Evolutionary conservation across 2,113 vertebrate genomes (phyloP).

Genomic region (Brienomyrus brachyistius): DNA sequence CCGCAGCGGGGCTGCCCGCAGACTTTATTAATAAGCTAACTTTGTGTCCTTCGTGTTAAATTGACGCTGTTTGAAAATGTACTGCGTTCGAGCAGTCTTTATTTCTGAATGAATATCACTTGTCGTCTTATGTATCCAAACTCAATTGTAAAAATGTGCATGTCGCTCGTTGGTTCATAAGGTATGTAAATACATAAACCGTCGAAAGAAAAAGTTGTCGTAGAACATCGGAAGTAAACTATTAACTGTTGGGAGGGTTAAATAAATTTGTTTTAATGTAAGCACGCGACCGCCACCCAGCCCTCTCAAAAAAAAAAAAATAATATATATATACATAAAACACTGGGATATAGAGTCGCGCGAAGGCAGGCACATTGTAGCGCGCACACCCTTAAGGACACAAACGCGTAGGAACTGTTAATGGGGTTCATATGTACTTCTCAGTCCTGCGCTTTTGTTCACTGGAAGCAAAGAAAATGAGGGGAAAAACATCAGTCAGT

Average conservation of each 20-base stretch:
- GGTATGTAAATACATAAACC: neutral
- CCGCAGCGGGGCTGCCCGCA: neutral
- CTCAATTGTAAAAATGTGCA: neutral
- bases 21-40: neutral
- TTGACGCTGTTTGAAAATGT: neutral
- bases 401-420: neutral
- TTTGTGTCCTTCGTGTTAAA: neutral
- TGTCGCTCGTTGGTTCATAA: neutral
- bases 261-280: neutral
- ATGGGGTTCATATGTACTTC: neutral
- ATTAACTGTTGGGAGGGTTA: neutral
- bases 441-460: neutral
- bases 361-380: constrained; percentile 1
- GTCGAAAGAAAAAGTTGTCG: neutral
- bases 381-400: neutral
- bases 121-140: neutral
- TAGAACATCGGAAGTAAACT: neutral
- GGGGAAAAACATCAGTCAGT: neutral
- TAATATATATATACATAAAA: neutral
- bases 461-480: neutral
- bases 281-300: neutral
- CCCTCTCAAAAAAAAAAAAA: neutral
- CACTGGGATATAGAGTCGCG: neutral
- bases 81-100: neutral
- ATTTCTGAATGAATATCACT: neutral